Evolutionary conservation across 2,888 invertebrate species (phyloP).

Genomic region (Ornithoptera priamus): DNA sequence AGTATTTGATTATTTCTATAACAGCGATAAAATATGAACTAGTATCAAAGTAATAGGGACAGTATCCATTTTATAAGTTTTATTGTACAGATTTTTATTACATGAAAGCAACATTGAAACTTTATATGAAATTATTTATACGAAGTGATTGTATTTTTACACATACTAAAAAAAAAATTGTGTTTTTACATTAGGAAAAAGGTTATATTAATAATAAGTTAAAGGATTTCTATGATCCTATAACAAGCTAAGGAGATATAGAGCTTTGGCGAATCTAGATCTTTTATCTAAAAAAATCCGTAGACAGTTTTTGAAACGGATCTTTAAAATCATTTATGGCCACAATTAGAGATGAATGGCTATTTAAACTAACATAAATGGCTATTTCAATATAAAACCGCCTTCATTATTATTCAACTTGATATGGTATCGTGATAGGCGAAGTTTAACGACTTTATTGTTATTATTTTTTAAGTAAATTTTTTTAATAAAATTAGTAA

Average conservation of each 20-base stretch:
- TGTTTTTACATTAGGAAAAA: neutral
- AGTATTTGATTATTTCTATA: neutral
- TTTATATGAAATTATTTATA: neutral
- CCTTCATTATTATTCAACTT: constrained; percentile 12
- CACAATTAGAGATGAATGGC: constrained; percentile 9
- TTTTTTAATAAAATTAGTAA: neutral
- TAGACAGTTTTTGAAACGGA: too few species aligned
- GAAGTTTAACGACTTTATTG: constrained; percentile 1
- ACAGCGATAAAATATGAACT: neutral
- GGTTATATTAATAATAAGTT: neutral
- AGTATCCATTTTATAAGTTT: neutral
- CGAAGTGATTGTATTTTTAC: neutral
- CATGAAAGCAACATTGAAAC: neutral
- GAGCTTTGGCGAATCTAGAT: neutral
- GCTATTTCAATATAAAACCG: constrained; percentile 28
- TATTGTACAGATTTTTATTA: neutral
- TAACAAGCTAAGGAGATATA: neutral
- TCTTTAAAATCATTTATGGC: constrained; percentile 7
- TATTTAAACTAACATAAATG: constrained; percentile 8
- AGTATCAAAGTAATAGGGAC: neutral
- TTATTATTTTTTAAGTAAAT: neutral
- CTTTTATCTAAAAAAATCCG: neutral
- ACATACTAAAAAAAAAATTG: neutral
- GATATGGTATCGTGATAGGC: constrained; percentile 8
- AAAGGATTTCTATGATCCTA: neutral